Conservation (phyloP, 92 coral and sea anemone genomes). For the Desmophyllum pertusum region DNA sequence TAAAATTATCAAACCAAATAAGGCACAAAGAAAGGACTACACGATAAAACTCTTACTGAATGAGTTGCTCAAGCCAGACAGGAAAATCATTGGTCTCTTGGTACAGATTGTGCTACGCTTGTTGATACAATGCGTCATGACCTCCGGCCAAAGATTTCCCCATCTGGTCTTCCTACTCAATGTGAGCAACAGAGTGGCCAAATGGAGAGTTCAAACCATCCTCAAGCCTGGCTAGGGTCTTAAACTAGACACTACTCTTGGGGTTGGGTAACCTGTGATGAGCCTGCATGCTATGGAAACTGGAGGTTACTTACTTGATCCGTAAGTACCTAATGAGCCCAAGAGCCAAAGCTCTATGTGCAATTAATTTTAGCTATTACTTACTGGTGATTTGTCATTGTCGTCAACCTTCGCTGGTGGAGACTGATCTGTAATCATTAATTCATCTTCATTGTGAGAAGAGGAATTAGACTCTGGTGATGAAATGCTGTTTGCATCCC, state of each 20-base stretch:
- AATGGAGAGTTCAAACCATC: too few species aligned
- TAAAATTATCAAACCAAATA: too few species aligned
- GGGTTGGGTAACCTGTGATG: too few species aligned
- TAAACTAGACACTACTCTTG: too few species aligned
- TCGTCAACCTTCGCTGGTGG: slow-evolving; percentile 13
- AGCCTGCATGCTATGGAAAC: too few species aligned
- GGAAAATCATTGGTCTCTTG: not conserved
- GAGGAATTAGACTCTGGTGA: slow-evolving; percentile 18
- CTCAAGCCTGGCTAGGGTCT: not conserved
- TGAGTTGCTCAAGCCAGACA: too few species aligned
- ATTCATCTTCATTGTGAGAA: slow-evolving; percentile 29
- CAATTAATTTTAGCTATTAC: not conserved
- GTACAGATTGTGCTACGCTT: not conserved
- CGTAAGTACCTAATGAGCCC: not conserved
- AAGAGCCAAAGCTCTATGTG: not conserved
- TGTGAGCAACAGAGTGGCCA: not conserved
- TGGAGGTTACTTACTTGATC: too few species aligned
- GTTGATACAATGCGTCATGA: not conserved
- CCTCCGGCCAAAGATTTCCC: not conserved
- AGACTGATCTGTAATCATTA: slow-evolving; percentile 40
- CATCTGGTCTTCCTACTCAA: not conserved
- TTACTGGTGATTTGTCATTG: not conserved
- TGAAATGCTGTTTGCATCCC: not conserved
- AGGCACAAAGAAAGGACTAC: too few species aligned
- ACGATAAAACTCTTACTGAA: too few species aligned